These are phyloP conservation scores for Neuroscelio doddi DNA, from an alignment of 2,888 invertebrate species.

Conservation along the genomic window DNA sequence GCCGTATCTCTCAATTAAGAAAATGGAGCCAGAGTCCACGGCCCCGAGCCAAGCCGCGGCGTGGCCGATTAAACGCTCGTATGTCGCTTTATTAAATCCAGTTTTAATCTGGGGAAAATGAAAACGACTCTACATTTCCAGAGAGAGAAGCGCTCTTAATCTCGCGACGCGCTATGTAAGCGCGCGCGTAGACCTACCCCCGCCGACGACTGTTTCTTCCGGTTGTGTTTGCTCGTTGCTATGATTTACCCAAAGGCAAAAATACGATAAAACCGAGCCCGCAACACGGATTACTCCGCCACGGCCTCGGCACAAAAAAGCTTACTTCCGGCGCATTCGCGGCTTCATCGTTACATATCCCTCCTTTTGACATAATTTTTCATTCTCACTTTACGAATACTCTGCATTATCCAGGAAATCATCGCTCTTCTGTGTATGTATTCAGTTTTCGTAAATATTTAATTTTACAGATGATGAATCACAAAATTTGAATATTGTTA, in stretches of 20 bases:
- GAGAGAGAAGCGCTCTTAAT: constrained; percentile 41
- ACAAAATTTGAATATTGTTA: no score
- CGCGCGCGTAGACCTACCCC: constrained; percentile 28
- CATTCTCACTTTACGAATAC: no score
- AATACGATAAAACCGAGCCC: constrained; percentile 27
- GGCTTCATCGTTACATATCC: no score
- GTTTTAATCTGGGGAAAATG: constrained; percentile 67
- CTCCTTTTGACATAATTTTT: no score
- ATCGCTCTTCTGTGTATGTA: no score
- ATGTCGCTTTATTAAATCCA: constrained; percentile 68
- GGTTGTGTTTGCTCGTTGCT: constrained; percentile 35
- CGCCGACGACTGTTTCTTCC: constrained; percentile 32
- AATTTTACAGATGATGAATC: no score
- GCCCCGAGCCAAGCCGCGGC: constrained; percentile 51
- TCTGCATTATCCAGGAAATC: no score
- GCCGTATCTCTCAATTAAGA: constrained; percentile 56
- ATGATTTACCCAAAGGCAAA: constrained; percentile 34
- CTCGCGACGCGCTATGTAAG: constrained; percentile 31
- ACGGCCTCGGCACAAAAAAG: constrained; percentile 6
- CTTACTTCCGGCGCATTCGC: background rate
- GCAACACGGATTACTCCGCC: constrained; percentile 23
- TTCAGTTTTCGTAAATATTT: no score
- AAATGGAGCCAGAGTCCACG: constrained; percentile 54
- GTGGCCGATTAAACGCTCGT: constrained; percentile 65
- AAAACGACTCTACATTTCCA: constrained; percentile 55